A percentile compares a stretch with the other conserved stretches of the same genome.
Conservation (phyloP, 2,888 invertebrate species). For the Chorisops tibialis region DNA sequence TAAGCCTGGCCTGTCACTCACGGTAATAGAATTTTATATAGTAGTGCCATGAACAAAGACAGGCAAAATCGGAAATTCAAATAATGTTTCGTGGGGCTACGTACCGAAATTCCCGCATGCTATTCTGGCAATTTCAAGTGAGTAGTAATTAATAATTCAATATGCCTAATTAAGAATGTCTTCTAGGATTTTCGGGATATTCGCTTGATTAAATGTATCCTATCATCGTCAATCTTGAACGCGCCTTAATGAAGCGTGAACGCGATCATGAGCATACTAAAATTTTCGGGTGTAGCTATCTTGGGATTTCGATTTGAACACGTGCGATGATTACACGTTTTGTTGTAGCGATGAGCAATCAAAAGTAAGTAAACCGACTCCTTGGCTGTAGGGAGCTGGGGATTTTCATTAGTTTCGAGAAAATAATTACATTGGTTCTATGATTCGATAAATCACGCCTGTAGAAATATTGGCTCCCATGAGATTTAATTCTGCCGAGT, state of each 20-base stretch:
- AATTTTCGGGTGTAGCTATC: too few relatives aligned
- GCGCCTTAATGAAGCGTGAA: conserved; percentile 2
- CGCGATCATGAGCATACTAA: too few relatives aligned
- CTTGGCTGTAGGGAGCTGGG: too few relatives aligned
- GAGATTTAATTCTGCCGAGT: too few relatives aligned
- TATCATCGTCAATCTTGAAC: neutral
- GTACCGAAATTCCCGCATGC: neutral
- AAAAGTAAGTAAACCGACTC: too few relatives aligned
- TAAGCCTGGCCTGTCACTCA: neutral
- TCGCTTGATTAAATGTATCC: conserved; percentile 5
- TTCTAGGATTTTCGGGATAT: conserved; percentile 3
- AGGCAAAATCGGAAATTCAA: conserved; percentile 14
- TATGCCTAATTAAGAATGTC: conserved; percentile 18
- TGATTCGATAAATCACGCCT: too few relatives aligned
- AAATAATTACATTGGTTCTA: too few relatives aligned
- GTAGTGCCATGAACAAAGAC: conserved; percentile 14
- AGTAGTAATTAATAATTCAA: conserved; percentile 20
- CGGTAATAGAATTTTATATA: neutral
- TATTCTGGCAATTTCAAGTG: conserved; percentile 12
- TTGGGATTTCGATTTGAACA: too few relatives aligned
- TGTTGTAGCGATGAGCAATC: too few relatives aligned
- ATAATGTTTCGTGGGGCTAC: conserved; percentile 16
- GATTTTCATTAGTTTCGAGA: too few relatives aligned
- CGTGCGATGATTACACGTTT: too few relatives aligned
- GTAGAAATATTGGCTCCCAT: too few relatives aligned